A percentile compares a stretch with the other conserved stretches of the same genome.
phyloP scores from a whole-genome alignment of 2,888 invertebrate genomes.

The Lasioglossum zephyrum region DNA sequence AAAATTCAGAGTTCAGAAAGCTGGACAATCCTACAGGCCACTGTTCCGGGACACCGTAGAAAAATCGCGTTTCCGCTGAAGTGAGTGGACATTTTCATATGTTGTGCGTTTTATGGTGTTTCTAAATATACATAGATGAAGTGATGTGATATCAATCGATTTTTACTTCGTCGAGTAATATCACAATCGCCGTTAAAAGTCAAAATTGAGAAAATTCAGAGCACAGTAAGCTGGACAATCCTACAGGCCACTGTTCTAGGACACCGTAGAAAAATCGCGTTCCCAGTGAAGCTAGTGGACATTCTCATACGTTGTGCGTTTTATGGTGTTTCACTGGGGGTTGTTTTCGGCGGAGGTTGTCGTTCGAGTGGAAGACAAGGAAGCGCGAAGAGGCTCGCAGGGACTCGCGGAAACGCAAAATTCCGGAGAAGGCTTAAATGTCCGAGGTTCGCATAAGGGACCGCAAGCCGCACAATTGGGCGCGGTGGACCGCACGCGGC shows the following conservation, averaged over 20 bases:
- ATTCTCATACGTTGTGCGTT: neutral
- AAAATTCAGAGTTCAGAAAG: neutral
- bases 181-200: neutral
- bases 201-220: neutral
- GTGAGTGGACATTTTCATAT: neutral
- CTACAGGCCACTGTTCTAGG: neutral
- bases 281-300: neutral
- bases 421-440: slow-evolving; percentile 55
- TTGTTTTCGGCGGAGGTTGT: neutral
- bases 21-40: neutral
- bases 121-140: neutral
- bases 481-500: slow-evolving; percentile 55
- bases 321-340: neutral
- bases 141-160: neutral
- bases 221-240: no score
- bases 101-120: neutral
- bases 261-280: neutral
- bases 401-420: slow-evolving; percentile 28
- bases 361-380: neutral
- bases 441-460: slow-evolving; percentile 44
- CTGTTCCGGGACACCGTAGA: neutral
- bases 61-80: neutral
- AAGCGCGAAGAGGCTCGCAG: neutral
- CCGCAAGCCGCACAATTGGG: slow-evolving; percentile 59
- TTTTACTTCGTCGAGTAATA: no score